These are phyloP conservation scores for Rhingia campestris DNA, from an alignment of 2,888 invertebrate species.

Conservation along the genomic window DNA sequence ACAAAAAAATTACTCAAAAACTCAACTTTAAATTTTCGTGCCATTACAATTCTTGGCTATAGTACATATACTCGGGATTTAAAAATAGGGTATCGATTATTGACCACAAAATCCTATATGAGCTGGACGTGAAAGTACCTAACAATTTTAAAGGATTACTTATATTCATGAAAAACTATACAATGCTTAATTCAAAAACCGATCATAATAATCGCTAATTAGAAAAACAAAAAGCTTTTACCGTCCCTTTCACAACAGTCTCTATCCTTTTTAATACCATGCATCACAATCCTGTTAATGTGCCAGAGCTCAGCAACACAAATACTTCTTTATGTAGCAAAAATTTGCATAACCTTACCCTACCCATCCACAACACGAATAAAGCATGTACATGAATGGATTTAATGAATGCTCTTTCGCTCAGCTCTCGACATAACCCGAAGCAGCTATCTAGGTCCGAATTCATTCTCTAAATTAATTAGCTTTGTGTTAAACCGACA, in stretches of 20 bases:
- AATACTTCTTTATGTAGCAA: neutral
- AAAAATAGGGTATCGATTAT: too few species aligned
- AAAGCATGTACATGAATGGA: constrained; percentile 9
- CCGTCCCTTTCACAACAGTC: neutral
- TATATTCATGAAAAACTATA: neutral
- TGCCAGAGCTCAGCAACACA: constrained; percentile 8
- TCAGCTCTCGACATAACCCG: neutral
- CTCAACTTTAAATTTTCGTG: too few species aligned
- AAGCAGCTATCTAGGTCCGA: neutral
- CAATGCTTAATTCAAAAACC: neutral
- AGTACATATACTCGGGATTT: too few species aligned
- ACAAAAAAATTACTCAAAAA: too few species aligned
- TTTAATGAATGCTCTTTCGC: constrained; percentile 31
- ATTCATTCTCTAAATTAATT: constrained; percentile 39
- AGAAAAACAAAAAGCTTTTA: neutral
- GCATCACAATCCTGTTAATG: constrained; percentile 5
- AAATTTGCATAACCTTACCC: constrained; percentile 17
- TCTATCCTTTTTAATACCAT: neutral
- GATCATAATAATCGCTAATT: constrained; percentile 7
- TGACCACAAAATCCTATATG: too few species aligned
- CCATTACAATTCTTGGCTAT: too few species aligned
- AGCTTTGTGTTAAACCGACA: constrained; percentile 48
- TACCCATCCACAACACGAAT: neutral
- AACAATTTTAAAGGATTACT: too few species aligned
- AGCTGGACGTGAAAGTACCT: too few species aligned